Evolutionary conservation across 2,888 invertebrate genomes (phyloP).

Genomic region (Protonemura montana): DNA sequence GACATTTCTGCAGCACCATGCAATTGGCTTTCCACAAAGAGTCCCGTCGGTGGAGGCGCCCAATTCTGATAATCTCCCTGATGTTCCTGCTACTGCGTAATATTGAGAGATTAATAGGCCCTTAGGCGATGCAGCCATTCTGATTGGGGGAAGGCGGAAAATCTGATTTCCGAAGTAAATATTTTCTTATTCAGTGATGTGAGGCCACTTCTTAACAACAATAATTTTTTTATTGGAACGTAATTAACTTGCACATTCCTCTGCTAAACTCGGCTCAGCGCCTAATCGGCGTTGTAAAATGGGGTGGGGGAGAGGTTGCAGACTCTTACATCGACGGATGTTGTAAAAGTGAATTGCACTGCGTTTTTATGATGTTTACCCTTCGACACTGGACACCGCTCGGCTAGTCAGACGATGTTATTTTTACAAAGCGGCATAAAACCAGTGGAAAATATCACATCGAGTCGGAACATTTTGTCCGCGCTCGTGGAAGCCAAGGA

Average conservation of each 20-base stretch:
- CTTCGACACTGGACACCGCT: conserved; percentile 31
- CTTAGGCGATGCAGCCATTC: neutral
- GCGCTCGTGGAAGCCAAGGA: neutral
- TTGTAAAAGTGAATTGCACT: conserved; percentile 22
- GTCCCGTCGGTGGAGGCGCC: too few species aligned
- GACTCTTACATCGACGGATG: neutral
- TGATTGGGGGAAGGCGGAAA: neutral
- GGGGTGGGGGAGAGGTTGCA: neutral
- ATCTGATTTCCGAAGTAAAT: neutral
- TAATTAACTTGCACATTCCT: conserved; percentile 42
- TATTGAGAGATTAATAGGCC: neutral
- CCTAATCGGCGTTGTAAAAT: conserved; percentile 37
- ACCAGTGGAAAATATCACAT: neutral
- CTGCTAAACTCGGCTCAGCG: conserved; percentile 33
- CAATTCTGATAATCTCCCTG: neutral
- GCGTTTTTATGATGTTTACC: conserved; percentile 39
- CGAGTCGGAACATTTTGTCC: neutral
- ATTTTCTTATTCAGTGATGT: neutral
- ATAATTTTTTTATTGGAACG: conserved; percentile 41
- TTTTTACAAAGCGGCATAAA: conserved; percentile 12
- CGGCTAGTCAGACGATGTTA: conserved; percentile 8
- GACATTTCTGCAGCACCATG: too few species aligned
- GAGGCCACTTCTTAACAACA: conserved; percentile 25
- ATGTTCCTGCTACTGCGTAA: neutral
- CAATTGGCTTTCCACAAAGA: too few species aligned